phyloP scores from a whole-genome alignment of 2,888 invertebrate genomes.

The Mimas tiliae region DNA sequence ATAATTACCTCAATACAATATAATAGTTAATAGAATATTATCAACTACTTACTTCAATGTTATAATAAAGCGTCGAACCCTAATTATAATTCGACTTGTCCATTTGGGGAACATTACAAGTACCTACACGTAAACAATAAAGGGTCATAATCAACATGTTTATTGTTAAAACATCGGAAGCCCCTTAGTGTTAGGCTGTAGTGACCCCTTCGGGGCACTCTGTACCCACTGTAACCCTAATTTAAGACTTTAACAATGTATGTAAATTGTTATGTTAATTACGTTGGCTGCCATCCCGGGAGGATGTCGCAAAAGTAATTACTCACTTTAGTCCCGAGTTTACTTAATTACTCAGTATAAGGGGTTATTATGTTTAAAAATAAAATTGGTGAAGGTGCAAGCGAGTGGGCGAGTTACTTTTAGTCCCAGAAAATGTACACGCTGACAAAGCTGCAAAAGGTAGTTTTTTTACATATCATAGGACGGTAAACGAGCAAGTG shows the following conservation, averaged over 20 bases:
- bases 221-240: conserved; percentile 35
- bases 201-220: conserved; percentile 8
- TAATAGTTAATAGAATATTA: no score
- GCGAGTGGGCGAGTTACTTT: no score
- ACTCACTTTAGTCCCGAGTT: conserved; percentile 13
- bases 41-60: background rate
- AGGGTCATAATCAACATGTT: conserved; percentile 1
- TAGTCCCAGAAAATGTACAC: no score
- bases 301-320: conserved; percentile 26
- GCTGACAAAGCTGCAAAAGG: background rate
- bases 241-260: conserved; percentile 49
- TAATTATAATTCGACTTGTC: background rate
- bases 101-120: conserved; percentile 5
- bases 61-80: background rate
- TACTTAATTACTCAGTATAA: background rate
- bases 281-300: conserved; percentile 15
- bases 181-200: conserved; percentile 23
- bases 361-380: conserved; percentile 3
- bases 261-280: conserved; percentile 57
- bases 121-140: conserved; percentile 9
- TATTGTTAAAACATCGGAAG: conserved; percentile 11
- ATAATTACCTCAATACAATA: no score
- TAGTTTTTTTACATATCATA: no score
- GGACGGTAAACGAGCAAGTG: no score
- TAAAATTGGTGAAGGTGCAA: conserved; percentile 1